phyloP scores from a whole-genome alignment of 2,797 vertebrate genomes.

The Alauda arvensis region DNA sequence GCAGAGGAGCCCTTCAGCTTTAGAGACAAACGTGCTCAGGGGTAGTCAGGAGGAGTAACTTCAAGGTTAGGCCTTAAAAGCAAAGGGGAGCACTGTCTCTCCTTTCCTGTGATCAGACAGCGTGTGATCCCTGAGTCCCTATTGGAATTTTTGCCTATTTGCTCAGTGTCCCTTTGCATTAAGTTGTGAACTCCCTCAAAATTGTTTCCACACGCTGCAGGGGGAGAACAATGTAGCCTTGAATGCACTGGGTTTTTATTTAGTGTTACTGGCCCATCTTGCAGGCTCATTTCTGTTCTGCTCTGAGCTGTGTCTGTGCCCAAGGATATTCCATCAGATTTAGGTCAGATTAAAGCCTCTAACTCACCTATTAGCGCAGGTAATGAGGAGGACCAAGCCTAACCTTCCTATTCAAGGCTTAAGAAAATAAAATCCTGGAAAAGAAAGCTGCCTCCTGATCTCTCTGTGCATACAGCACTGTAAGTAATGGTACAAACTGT shows the following conservation, averaged over 20 bases:
- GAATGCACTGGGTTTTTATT: background rate
- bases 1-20: background rate
- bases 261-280: background rate
- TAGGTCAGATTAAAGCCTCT: background rate
- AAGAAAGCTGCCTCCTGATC: background rate
- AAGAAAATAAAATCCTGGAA: background rate
- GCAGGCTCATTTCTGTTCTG: background rate
- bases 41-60: background rate
- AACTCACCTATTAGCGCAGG: background rate
- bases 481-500: constrained; percentile 2
- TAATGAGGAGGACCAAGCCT: background rate
- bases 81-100: background rate
- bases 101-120: background rate
- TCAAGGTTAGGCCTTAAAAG: background rate
- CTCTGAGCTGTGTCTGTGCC: background rate
- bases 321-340: background rate
- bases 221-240: background rate
- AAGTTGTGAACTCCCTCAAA: background rate
- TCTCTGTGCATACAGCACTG: background rate
- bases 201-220: background rate
- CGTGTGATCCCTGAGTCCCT: rapidly evolving
- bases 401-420: background rate
- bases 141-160: background rate
- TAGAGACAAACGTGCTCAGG: background rate
- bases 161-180: background rate